Evolutionary conservation across 2,888 invertebrate genomes (phyloP).

Genomic region (Nomada lathburiana): DNA sequence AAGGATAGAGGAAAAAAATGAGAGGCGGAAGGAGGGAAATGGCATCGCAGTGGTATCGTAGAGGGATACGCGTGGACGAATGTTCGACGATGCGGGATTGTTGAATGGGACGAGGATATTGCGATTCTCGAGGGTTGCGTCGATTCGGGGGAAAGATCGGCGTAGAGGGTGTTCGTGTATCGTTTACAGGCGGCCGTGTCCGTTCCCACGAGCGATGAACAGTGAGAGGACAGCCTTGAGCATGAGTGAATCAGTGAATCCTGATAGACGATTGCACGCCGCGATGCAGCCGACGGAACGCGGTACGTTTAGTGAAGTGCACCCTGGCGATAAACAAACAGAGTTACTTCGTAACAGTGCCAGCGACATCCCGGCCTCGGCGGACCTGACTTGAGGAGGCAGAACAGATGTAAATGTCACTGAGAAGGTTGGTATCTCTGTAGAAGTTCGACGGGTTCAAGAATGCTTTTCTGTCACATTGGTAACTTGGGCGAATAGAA

Average conservation of each 20-base stretch:
- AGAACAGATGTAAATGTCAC: slow-evolving; percentile 67
- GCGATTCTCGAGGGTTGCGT: not conserved
- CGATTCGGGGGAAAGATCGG: not conserved
- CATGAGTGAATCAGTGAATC: slow-evolving; percentile 61
- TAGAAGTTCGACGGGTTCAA: not conserved
- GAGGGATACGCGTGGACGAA: no score
- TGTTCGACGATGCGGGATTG: no score
- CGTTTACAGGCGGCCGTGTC: not conserved
- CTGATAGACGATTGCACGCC: slow-evolving; percentile 57
- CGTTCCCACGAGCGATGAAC: slow-evolving; percentile 38
- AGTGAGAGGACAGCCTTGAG: slow-evolving; percentile 38
- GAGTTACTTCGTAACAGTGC: slow-evolving; percentile 59
- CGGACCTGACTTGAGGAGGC: slow-evolving; percentile 69
- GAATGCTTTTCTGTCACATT: no score
- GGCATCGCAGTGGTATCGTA: no score
- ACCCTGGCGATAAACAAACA: slow-evolving; percentile 60
- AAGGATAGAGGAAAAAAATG: no score
- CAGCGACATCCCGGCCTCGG: slow-evolving; percentile 57
- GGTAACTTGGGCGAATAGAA: no score
- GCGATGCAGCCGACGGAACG: slow-evolving; percentile 60
- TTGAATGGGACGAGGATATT: not conserved
- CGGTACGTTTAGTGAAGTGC: slow-evolving; percentile 65
- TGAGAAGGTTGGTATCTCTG: slow-evolving; percentile 66
- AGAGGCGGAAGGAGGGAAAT: no score
- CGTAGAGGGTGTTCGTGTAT: not conserved